These are phyloP conservation scores for Pocillopora meandrina DNA, from an alignment of 92 coral and sea anemone genomes.

Conservation along the genomic window DNA sequence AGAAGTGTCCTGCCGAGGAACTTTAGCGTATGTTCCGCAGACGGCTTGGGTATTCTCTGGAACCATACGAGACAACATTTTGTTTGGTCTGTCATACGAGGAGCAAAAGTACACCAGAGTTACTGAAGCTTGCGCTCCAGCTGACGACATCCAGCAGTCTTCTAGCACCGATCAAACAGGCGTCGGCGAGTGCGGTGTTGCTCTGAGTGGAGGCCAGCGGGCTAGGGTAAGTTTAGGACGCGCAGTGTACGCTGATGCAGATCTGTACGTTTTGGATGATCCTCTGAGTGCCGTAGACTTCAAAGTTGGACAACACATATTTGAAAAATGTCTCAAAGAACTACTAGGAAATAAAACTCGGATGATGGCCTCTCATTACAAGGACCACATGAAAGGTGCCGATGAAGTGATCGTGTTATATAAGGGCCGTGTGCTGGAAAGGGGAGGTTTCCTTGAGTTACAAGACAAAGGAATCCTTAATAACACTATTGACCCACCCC, in stretches of 20 bases:
- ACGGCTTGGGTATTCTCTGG: conserved; percentile 24
- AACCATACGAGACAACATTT: conserved; percentile 22
- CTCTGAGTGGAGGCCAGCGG: conserved; percentile 15
- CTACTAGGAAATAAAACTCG: conserved; percentile 4
- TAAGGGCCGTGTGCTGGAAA: neutral
- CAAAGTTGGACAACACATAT: neutral
- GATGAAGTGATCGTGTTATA: conserved; percentile 1
- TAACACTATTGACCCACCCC: neutral
- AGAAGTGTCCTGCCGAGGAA: neutral
- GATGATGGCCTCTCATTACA: neutral
- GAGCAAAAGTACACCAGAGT: neutral
- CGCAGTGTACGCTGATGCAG: conserved; percentile 21
- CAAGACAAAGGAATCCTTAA: neutral
- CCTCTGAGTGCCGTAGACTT: conserved; percentile 26
- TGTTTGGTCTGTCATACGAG: conserved; percentile 19
- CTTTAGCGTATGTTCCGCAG: conserved; percentile 6
- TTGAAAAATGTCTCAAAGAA: neutral
- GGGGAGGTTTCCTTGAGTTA: neutral
- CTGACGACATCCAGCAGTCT: conserved; percentile 3
- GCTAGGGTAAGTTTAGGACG: conserved; percentile 17
- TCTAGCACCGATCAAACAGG: conserved; percentile 4
- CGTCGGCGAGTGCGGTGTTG: conserved; percentile 15
- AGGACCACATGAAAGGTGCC: conserved; percentile 18
- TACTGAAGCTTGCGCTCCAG: neutral
- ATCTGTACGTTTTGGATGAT: conserved; percentile 5